Conservation (phyloP, 2,888 invertebrate genomes). For the Yponomeuta plumbellus region DNA sequence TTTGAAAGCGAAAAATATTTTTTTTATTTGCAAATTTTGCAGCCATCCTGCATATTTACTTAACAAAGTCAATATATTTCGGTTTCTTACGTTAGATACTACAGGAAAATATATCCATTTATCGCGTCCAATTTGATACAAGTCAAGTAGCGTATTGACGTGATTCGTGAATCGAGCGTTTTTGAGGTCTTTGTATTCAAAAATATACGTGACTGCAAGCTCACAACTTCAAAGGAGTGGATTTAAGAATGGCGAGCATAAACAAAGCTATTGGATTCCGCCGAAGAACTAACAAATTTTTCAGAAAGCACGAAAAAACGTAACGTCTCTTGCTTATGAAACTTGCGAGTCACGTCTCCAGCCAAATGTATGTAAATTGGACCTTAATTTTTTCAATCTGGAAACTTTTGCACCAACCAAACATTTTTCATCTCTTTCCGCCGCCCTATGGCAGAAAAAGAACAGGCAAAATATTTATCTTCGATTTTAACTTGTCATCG, state of each 20-base stretch:
- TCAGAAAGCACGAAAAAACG: slow-evolving; percentile 18
- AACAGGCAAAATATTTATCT: background rate
- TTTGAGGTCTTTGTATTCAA: no score
- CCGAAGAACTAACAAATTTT: background rate
- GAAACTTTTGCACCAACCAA: background rate
- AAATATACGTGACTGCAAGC: no score
- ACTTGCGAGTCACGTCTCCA: slow-evolving; percentile 36
- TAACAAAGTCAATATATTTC: no score
- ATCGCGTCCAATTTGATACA: no score
- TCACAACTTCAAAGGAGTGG: no score
- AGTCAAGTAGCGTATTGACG: no score
- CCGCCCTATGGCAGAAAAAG: background rate
- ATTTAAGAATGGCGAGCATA: background rate
- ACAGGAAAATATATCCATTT: no score
- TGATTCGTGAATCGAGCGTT: no score
- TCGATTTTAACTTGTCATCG: background rate
- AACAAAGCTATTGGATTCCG: background rate
- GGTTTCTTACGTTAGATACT: no score
- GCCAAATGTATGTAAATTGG: slow-evolving; percentile 37
- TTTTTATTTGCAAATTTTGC: no score
- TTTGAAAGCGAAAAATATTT: no score
- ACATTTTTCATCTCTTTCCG: background rate
- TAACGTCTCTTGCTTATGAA: slow-evolving; percentile 15
- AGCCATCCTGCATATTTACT: no score
- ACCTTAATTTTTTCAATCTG: slow-evolving; percentile 15